These are phyloP conservation scores for Holothuria scabra DNA, from an alignment of 53 echinoderm and acorn worm species.

Conservation along the genomic window DNA sequence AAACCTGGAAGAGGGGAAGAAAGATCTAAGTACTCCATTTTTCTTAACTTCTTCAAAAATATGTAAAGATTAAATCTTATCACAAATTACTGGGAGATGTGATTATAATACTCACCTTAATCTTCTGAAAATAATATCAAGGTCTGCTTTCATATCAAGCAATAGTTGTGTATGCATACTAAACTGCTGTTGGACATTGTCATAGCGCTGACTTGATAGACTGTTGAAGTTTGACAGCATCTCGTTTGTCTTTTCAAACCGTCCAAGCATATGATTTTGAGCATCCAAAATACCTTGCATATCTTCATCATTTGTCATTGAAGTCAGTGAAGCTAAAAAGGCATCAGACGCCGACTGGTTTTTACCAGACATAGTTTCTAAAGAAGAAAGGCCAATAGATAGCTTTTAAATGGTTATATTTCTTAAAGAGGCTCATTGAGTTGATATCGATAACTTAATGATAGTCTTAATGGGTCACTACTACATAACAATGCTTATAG, in stretches of 20 bases:
- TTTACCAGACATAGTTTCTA: conserved; percentile 31
- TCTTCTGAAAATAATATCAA: conserved; percentile 84
- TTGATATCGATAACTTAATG: too few species aligned
- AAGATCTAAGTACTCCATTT: too few species aligned
- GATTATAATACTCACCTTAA: conserved; percentile 67
- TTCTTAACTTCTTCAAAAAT: too few species aligned
- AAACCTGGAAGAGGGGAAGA: too few species aligned
- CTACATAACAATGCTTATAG: too few species aligned
- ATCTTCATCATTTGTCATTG: conserved; percentile 93
- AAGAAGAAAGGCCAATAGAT: neutral
- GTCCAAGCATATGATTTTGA: conserved; percentile 89
- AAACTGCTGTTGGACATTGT: conserved; percentile 82
- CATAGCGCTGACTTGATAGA: conserved; percentile 74
- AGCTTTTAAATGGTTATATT: too few species aligned
- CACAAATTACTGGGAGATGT: neutral
- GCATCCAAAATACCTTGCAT: conserved; percentile 81
- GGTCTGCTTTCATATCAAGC: conserved; percentile 84
- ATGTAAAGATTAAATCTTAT: too few species aligned
- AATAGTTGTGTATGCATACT: conserved; percentile 83
- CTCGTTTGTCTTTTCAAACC: conserved; percentile 97
- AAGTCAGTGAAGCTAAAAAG: conserved; percentile 79
- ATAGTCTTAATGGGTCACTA: too few species aligned
- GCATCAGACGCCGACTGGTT: conserved; percentile 82
- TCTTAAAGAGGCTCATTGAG: too few species aligned
- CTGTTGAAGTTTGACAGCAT: conserved; percentile 90